Percentiles rank a stretch among this genome's conserved stretches.
Evolutionary conservation across 1,140 invertebrate genomes (phyloP).

Genomic region (Samia ricini): DNA sequence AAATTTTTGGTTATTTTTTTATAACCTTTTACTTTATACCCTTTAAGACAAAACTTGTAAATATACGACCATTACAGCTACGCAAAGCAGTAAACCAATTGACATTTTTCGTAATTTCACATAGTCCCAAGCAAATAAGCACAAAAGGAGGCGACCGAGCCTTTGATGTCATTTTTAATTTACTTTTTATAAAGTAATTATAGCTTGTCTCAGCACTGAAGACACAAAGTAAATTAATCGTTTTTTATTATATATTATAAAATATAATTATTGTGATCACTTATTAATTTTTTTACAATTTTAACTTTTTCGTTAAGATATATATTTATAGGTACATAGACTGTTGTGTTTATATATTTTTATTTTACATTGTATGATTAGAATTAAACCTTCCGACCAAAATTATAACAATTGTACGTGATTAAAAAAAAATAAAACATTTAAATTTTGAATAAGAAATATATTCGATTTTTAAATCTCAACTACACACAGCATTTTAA

Average conservation of each 20-base stretch:
- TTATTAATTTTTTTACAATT: not conserved
- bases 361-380: too few relatives aligned
- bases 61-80: too few relatives aligned
- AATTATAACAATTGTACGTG: too few relatives aligned
- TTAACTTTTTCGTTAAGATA: not conserved
- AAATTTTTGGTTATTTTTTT: too few relatives aligned
- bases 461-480: too few relatives aligned
- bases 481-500: too few relatives aligned
- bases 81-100: not conserved
- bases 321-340: too few relatives aligned
- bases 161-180: slow-evolving; percentile 16
- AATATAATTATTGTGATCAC: not conserved
- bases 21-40: not conserved
- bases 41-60: not conserved
- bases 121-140: slow-evolving; percentile 3
- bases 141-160: not conserved
- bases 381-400: too few relatives aligned
- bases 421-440: too few relatives aligned
- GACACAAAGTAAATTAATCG: not conserved
- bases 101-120: slow-evolving; percentile 13
- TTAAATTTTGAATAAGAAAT: too few relatives aligned
- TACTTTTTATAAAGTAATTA: slow-evolving; percentile 12
- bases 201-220: not conserved
- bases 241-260: not conserved
- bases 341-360: too few relatives aligned